Evolutionary conservation across 2,113 vertebrate species (phyloP).

Genomic region (Pardalotus punctatus): DNA sequence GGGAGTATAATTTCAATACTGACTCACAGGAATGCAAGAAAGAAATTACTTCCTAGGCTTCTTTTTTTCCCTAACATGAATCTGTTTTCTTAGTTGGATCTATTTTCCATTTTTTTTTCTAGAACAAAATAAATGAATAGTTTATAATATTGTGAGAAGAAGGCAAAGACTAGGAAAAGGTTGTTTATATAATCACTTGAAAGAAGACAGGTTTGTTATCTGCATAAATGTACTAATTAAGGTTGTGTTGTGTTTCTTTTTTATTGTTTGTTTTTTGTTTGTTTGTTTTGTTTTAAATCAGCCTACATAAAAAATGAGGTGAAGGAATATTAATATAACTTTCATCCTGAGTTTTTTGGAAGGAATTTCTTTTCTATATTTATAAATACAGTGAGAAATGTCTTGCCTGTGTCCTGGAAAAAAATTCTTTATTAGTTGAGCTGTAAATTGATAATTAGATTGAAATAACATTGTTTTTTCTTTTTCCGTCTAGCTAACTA

Average conservation of each 20-base stretch:
- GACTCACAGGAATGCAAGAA: background rate
- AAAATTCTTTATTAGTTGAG: background rate
- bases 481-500: background rate
- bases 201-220: background rate
- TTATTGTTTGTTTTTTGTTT: background rate
- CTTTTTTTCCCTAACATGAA: background rate
- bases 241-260: accelerated
- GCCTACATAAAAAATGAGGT: background rate
- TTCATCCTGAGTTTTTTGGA: background rate
- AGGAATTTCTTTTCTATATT: background rate
- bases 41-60: background rate
- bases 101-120: background rate
- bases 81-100: background rate
- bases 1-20: background rate
- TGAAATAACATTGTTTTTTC: background rate
- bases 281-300: background rate
- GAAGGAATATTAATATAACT: background rate
- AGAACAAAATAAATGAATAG: background rate
- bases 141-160: background rate
- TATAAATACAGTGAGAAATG: accelerated
- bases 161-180: background rate
- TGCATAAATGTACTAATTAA: background rate
- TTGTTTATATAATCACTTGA: background rate
- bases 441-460: background rate
- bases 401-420: background rate